Base-by-base conservation (phyloP, 2,113 vertebrate genomes). In the Nerophis lumbriciformis region DNA sequence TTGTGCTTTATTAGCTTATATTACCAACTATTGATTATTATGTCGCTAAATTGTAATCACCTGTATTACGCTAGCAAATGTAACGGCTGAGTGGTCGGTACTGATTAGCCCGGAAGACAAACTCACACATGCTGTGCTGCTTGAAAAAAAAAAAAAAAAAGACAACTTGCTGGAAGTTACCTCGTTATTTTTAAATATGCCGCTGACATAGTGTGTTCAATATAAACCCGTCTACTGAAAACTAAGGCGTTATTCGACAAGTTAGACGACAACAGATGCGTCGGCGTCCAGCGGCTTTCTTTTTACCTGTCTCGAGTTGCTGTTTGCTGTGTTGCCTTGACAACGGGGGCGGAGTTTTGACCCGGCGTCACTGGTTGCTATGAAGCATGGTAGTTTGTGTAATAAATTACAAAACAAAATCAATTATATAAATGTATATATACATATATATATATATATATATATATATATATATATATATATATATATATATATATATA, bases 291-390 rank as follows among this genome's bases (percentile, higher is more conserved):
- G 42, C 11, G 21, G 4, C 0, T 6, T 7, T 12, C n/a, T 19
- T 6, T 42, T 5, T 57, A 21, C 39, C 16, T 38, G 39, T 45
- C 6, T 44, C 2, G n/a, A n/a, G 4, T 3, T 57, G 37, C 11
- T 57, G 55, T 56, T 56, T 56, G 6, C 8, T 5, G 15, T 6
- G 39, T 57, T 57, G 39, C 39, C 55, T 16, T 1, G 53, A 15
- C 9, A 15, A 58, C 2, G 53, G 45, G 54, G 75, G 63, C 47
- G 65, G 11, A 49, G 68, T 19, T 52, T 59, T 15, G 38, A 15
- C 35, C 45, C 6, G 53, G n/a, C 45, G 1, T 66, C 50, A 60
- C 35, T 12, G 53, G 60, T 54, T 61, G 4, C 57, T 44, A 48
- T 28, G 0, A 49, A 3, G 48, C 1, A 5, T 19, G 16, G 8